A percentile compares a stretch with the other conserved stretches of the same genome.
These are phyloP conservation scores for Macropus fuliginosus DNA, from an alignment of 2,797 vertebrate genomes.

Conservation along the genomic window DNA sequence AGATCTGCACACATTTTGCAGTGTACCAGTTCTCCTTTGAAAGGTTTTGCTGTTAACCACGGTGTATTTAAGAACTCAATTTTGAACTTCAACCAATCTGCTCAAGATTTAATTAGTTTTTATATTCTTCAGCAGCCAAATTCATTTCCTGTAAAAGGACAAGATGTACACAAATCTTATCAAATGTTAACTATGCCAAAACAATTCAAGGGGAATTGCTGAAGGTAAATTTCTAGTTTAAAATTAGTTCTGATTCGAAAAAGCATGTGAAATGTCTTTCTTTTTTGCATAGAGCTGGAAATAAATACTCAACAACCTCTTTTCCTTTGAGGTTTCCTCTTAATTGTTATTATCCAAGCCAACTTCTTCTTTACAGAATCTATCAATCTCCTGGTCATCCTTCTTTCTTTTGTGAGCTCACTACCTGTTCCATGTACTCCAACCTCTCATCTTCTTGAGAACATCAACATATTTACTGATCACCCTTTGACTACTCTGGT, in stretches of 20 bases:
- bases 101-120: slow-evolving; percentile 20
- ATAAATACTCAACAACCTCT: background rate
- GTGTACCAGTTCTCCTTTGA: background rate
- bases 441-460: background rate
- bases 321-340: background rate
- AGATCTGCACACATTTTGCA: background rate
- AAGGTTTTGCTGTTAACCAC: background rate
- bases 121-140: slow-evolving; percentile 21
- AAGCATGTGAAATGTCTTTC: background rate
- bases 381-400: background rate
- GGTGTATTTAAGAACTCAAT: slow-evolving; percentile 31
- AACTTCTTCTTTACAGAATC: background rate
- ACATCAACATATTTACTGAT: background rate
- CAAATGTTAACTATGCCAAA: background rate
- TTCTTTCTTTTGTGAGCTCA: background rate
- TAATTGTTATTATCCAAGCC: background rate
- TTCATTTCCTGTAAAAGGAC: slow-evolving; percentile 28
- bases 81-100: slow-evolving; percentile 28
- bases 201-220: background rate
- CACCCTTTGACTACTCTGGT: background rate
- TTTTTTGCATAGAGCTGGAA: background rate
- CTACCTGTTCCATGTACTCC: background rate
- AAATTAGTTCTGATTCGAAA: background rate
- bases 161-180: slow-evolving; percentile 1
- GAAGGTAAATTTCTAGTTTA: background rate